Conservation (phyloP, 1,140 invertebrate species). For the Hycleus phaleratus region DNA sequence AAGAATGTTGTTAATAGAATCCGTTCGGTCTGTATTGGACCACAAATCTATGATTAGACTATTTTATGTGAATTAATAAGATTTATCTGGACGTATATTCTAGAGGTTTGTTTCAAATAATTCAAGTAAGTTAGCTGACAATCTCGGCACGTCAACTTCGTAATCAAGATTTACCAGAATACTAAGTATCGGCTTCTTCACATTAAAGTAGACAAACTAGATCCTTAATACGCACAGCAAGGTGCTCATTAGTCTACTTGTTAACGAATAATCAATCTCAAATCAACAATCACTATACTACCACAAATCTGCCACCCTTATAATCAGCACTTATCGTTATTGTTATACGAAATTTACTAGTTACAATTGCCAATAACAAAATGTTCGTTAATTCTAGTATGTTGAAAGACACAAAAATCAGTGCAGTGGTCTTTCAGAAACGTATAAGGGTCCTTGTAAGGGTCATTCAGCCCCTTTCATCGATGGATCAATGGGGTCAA, state of each 20-base stretch:
- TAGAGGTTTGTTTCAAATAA: constrained; percentile 4
- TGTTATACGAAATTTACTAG: background rate
- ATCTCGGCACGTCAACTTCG: constrained; percentile 9
- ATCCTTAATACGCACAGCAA: constrained; percentile 9
- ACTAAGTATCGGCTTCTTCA: constrained; percentile 3
- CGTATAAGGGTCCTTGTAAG: constrained; percentile 20
- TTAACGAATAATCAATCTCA: constrained; percentile 12
- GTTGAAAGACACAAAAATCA: no score
- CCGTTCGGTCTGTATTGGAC: background rate
- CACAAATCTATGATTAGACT: constrained; percentile 11
- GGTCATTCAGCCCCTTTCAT: constrained; percentile 28
- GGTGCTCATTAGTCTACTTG: constrained; percentile 12
- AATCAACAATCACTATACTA: constrained; percentile 2
- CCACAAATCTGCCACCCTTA: background rate
- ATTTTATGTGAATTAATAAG: constrained; percentile 10
- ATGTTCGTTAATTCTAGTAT: constrained; percentile 4
- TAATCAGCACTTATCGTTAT: constrained; percentile 11
- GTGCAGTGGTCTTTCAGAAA: constrained; percentile 2
- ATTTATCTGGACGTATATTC: constrained; percentile 15
- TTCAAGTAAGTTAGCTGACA: constrained; percentile 9
- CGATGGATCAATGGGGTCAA: constrained; percentile 30
- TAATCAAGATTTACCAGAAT: constrained; percentile 14
- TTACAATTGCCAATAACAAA: background rate
- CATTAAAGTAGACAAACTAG: constrained; percentile 7
- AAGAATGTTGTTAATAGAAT: constrained; percentile 8